These are phyloP conservation scores for Mesopsocus fuscifrons DNA, from an alignment of 2,888 invertebrate species.

Conservation along the genomic window DNA sequence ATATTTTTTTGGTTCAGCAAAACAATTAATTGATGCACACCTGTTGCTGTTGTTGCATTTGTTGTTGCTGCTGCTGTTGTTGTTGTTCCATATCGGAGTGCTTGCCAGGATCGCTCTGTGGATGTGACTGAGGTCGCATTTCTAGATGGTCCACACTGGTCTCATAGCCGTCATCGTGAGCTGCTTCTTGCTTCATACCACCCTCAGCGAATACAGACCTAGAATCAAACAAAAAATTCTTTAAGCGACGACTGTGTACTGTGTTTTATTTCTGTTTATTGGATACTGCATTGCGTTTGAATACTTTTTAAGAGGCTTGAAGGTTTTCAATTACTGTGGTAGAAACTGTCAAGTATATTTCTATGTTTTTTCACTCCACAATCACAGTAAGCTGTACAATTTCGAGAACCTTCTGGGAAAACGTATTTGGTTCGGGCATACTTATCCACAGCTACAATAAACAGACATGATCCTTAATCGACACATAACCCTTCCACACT, in stretches of 20 bases:
- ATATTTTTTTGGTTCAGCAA: no score
- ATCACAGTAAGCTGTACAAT: no score
- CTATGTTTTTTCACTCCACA: no score
- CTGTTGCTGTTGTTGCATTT: conserved; percentile 12
- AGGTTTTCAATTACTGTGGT: no score
- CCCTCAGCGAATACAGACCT: conserved; percentile 17
- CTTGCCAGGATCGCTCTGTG: conserved; percentile 16
- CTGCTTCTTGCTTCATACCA: conserved; percentile 40
- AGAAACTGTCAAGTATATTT: no score
- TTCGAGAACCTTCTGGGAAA: no score
- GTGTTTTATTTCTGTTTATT: not conserved
- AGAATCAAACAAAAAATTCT: conserved; percentile 4
- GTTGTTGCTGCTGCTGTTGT: conserved; percentile 10
- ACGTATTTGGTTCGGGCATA: no score
- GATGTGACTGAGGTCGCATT: conserved; percentile 17
- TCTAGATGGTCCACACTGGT: conserved; percentile 35
- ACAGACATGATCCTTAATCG: no score
- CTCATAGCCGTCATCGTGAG: conserved; percentile 75
- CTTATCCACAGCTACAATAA: no score
- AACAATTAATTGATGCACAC: no score
- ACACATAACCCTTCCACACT: no score
- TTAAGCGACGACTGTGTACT: not conserved
- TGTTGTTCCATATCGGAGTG: conserved; percentile 11
- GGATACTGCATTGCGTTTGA: not conserved
- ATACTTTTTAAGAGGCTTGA: not conserved